Base-by-base conservation (phyloP, 1,140 invertebrate species). In the Paraescarpia echinospica region DNA sequence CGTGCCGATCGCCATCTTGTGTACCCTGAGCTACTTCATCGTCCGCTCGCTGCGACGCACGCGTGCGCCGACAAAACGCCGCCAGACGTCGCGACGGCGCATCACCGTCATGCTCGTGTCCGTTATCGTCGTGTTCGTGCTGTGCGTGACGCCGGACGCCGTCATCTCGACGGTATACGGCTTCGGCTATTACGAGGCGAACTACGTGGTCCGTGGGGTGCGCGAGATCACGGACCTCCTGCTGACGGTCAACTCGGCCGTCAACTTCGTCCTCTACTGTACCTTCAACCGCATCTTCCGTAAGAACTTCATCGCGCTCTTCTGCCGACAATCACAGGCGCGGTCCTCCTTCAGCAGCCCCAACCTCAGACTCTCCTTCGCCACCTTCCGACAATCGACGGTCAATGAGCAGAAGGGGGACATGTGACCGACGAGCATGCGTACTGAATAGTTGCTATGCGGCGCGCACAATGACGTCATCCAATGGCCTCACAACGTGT, bases 221-320 rank as follows among this genome's bases (percentile, higher is more conserved):
- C 97, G 97, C 2, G 98, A 98, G 95, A 97, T 98, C 59, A 98
- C 97, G 94, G 98, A 98, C 95, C 96, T 98, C 34, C 95, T 98
- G 48, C 95, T 97, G n/a, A 96, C 97, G 34, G 95, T 98, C 77
- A 98, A 98, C 96, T 97, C 98, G 2, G 96, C 96, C 0, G 96
- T 97, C 12, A 98, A 98, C 96, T 98, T 98, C 96, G 96, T 98
- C 91, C 96, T 98, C 92, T 98, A 98, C 95, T 98, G 97, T 94
- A 97, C 89, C 35, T 92, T 93, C 93, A 92, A 91, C 51, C 88
- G 51, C 14, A 77, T 93, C 35, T 93, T 93, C 90, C 77, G 93
- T 22, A 31, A 59, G 27, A 91, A 93, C 33, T 93, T 93, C 92
- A 89, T 35, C 33, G 89, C 41, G 35, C 92, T 93, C 27, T 91